phyloP scores from a whole-genome alignment of 2,888 invertebrate species.

The Zhuqinia jingwanae region DNA sequence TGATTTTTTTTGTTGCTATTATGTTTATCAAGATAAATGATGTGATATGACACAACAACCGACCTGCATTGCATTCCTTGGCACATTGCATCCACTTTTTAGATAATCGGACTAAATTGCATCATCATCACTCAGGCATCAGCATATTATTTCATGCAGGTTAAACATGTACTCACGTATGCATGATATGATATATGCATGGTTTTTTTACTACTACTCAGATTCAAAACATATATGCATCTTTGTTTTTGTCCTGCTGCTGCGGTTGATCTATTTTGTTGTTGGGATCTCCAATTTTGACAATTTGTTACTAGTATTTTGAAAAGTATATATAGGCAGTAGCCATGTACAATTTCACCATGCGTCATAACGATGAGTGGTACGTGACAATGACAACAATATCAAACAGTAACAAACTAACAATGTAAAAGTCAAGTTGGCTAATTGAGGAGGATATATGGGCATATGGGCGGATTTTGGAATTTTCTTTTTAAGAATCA shows the following conservation, averaged over 20 bases:
- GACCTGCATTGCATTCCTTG: slow-evolving; percentile 8
- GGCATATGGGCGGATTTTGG: background rate
- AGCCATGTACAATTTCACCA: slow-evolving; percentile 14
- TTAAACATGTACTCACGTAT: slow-evolving; percentile 1
- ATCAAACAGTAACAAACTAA: slow-evolving; percentile 17
- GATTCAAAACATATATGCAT: no score
- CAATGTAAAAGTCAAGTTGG: background rate
- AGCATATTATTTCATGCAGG: background rate
- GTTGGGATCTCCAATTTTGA: no score
- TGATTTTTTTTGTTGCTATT: no score
- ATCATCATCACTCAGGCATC: no score
- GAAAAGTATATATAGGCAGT: no score
- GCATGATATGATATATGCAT: background rate
- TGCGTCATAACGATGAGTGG: background rate
- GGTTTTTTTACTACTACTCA: background rate
- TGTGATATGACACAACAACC: no score
- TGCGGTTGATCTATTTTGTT: no score
- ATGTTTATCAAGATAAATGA: no score
- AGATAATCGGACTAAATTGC: background rate
- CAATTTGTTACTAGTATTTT: no score
- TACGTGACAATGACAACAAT: slow-evolving; percentile 13
- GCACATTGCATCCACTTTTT: slow-evolving; percentile 24
- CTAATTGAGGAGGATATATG: no score
- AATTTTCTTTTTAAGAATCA: background rate
- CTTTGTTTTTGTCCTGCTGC: no score